A percentile compares a stretch with the other conserved stretches of the same genome.
phyloP scores from a whole-genome alignment of 2,888 invertebrate species.

The Lamproptera curius region DNA sequence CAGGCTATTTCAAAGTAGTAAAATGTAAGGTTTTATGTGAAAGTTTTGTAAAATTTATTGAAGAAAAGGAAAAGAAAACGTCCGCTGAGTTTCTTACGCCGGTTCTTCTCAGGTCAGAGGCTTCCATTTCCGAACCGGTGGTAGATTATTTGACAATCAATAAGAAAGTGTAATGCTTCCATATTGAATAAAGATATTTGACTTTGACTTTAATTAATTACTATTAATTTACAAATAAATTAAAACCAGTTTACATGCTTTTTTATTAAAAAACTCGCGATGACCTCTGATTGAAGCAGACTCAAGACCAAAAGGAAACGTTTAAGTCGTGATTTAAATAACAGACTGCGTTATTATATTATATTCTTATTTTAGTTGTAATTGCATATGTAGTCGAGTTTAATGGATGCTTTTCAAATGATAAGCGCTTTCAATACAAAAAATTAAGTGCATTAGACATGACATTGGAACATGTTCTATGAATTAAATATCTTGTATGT shows the following conservation, averaged over 20 bases:
- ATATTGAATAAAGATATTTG: too few relatives aligned
- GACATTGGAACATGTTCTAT: not conserved
- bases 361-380: not conserved
- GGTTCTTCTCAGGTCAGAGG: too few relatives aligned
- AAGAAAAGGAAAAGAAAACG: too few relatives aligned
- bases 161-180: too few relatives aligned
- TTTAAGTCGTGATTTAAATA: slow-evolving; percentile 8
- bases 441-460: not conserved
- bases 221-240: not conserved
- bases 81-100: too few relatives aligned
- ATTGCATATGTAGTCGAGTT: too few relatives aligned
- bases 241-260: not conserved
- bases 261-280: slow-evolving; percentile 1
- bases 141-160: too few relatives aligned
- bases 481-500: not conserved
- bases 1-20: too few relatives aligned
- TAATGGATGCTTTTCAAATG: not conserved
- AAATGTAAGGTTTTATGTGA: too few relatives aligned
- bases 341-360: not conserved
- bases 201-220: not conserved
- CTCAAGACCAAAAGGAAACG: not conserved
- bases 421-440: not conserved
- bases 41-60: too few relatives aligned
- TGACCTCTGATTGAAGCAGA: not conserved
- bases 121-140: too few relatives aligned